A percentile compares a stretch with the other conserved stretches of the same genome.
Evolutionary conservation across 2,888 invertebrate genomes (phyloP).

Genomic region (Cancer borealis): DNA sequence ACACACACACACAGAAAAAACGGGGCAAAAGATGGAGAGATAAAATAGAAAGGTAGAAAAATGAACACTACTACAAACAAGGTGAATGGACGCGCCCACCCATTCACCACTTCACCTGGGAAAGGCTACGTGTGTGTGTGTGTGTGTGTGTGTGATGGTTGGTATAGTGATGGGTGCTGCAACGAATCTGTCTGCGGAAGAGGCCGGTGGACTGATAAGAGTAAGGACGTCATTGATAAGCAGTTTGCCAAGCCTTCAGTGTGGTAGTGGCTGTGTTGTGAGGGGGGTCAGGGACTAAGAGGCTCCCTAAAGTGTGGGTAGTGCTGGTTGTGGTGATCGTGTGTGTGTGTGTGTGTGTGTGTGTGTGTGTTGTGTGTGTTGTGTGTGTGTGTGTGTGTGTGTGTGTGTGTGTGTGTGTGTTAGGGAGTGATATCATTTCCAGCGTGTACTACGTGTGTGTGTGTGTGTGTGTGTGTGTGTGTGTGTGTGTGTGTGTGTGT

Average conservation of each 20-base stretch:
- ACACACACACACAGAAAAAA: not conserved
- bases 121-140: not conserved
- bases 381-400: not conserved
- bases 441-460: not conserved
- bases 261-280: not conserved
- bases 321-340: not conserved
- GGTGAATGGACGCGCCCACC: not conserved
- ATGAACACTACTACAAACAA: not conserved
- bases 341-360: not conserved
- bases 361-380: constrained; percentile 31
- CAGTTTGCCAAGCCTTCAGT: not conserved
- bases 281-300: not conserved
- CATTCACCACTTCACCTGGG: not conserved
- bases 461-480: constrained; percentile 30
- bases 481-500: not conserved
- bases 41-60: constrained; percentile 1
- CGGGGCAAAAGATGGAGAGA: no score
- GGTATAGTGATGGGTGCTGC: not conserved
- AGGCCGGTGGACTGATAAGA: not conserved
- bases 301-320: not conserved
- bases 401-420: not conserved
- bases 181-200: not conserved
- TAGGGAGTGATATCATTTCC: no score
- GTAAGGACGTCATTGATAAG: not conserved
- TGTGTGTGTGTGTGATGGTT: not conserved